Evolutionary conservation across 2,113 vertebrate genomes (phyloP).

Genomic region (Copsychus sechellarum): DNA sequence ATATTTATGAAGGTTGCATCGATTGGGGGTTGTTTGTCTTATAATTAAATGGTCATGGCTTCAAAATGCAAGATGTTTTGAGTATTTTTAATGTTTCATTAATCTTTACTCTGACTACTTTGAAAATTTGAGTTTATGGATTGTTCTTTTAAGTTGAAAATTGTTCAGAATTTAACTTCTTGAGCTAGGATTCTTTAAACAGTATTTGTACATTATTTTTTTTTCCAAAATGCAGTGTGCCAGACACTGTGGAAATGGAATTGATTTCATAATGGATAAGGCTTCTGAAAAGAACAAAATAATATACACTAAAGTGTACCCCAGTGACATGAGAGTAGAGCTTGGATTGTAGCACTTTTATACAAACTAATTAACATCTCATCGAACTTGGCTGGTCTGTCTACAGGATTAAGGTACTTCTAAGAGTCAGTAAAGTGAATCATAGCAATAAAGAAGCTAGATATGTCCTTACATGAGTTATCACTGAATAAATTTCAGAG

Average conservation of each 20-base stretch:
- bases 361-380: neutral
- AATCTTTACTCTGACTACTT: neutral
- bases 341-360: neutral
- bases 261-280: constrained; percentile 19
- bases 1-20: constrained; percentile 40
- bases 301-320: neutral
- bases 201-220: neutral
- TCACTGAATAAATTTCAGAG: neutral
- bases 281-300: constrained; percentile 23
- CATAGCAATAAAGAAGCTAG: neutral
- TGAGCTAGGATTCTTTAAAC: neutral
- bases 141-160: constrained; percentile 6
- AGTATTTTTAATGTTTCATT: constrained; percentile 38
- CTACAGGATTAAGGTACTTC: constrained; percentile 1
- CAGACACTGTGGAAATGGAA: neutral
- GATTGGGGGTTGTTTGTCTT: constrained; percentile 8
- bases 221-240: neutral
- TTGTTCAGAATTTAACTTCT: constrained; percentile 4
- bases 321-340: neutral
- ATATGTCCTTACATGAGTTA: neutral
- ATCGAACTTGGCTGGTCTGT: neutral
- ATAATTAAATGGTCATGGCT: constrained; percentile 3
- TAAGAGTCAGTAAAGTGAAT: neutral
- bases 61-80: constrained; percentile 34
- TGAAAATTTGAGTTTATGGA: constrained; percentile 12